Base-by-base conservation (phyloP, 2,888 invertebrate species). In the Blastobasis adustella region DNA sequence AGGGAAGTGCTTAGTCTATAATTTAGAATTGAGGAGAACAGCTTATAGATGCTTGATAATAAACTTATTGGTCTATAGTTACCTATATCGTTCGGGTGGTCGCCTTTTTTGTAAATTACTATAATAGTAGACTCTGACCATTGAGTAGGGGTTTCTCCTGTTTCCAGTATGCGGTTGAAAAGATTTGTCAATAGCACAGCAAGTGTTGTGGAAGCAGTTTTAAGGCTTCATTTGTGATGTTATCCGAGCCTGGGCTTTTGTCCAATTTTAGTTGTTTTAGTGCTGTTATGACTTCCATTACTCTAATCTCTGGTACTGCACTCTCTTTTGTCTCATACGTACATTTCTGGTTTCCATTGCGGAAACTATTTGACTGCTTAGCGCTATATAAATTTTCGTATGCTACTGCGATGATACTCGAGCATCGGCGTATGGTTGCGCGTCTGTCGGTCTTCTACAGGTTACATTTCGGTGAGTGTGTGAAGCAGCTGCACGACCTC, bases 401-500 rank as follows among this genome's bases (percentile, higher is more conserved):
- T 42, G 65, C 62, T 36, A 49, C 45, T 0, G 36, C 50, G 4
- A 60, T 55, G 1, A 63, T 55, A n/a, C n/a, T n/a, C n/a, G n/a
- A n/a, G n/a, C n/a, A n/a, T n/a, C n/a, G n/a, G n/a, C n/a, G n/a
- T n/a, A n/a, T n/a, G n/a, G n/a, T n/a, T n/a, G n/a, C n/a, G n/a
- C n/a, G n/a, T n/a, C n/a, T n/a, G n/a, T n/a, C n/a, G n/a, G n/a
- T n/a, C n/a, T n/a, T n/a, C n/a, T n/a, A n/a, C n/a, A n/a, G n/a
- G n/a, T n/a, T n/a, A n/a, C n/a, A n/a, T n/a, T n/a, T n/a, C n/a
- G n/a, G n/a, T n/a, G n/a, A n/a, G n/a, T n/a, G n/a, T n/a, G n/a
- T n/a, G n/a, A n/a, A n/a, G n/a, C n/a, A n/a, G n/a, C n/a, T n/a
- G n/a, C n/a, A n/a, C n/a, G n/a, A n/a, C n/a, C n/a, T n/a, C n/a